These are phyloP conservation scores for Spea multiplicata DNA, from an alignment of 2,113 vertebrate genomes.

Conservation along the genomic window DNA sequence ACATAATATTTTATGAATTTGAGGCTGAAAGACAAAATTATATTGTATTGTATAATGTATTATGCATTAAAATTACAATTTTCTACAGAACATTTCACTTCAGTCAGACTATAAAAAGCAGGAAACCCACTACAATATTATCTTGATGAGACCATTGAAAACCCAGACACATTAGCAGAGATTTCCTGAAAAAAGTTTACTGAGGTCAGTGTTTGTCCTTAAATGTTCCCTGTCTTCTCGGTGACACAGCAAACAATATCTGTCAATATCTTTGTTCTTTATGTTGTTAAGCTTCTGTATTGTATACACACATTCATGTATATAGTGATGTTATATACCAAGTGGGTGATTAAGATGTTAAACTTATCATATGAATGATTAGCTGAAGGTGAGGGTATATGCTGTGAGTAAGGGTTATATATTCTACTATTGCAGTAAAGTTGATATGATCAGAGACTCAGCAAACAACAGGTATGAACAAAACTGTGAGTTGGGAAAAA, in stretches of 20 bases:
- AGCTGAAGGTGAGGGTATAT: no score
- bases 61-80: conserved; percentile 9
- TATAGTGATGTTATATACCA: no score
- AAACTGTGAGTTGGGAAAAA: no score
- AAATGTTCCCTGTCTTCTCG: conserved; percentile 22
- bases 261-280: not conserved
- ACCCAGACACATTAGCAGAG: conserved; percentile 25
- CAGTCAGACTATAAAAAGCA: not conserved
- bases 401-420: no score
- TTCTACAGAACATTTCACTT: conserved; percentile 6
- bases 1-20: no score
- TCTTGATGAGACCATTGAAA: conserved; percentile 37
- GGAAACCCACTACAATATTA: conserved; percentile 38
- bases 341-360: no score
- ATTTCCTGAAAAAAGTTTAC: conserved; percentile 32
- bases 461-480: no score
- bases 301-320: not conserved
- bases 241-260: conserved; percentile 1
- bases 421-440: no score
- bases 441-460: no score
- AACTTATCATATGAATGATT: no score
- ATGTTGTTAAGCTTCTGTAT: not conserved
- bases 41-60: conserved; percentile 4
- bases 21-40: not conserved
- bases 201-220: conserved; percentile 37